Evolutionary conservation across 2,888 invertebrate species (phyloP), one percentile per base, ranked within the genome.

Genomic region (Epirrhoe tristata): DNA sequence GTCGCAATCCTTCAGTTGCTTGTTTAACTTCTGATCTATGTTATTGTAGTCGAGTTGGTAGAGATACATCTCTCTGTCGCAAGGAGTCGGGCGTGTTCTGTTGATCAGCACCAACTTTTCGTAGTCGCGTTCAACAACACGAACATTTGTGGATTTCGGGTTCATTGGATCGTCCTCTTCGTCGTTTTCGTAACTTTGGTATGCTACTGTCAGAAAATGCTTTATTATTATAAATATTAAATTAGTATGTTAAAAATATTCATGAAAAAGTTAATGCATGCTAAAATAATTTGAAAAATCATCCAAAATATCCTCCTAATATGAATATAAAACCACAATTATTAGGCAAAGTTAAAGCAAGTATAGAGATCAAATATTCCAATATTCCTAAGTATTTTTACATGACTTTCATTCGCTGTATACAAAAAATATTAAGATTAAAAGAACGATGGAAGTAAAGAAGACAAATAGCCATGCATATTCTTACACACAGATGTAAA

Each of bases 21-120:
- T 88, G 87, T 85, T 94, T 78, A 92, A 85, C 83, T 89, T 95
- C 81, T 85, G 94, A 78, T 90, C 93, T 82, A 88, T 87, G 66
- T 88, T 91, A 66, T 80, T 90, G 71, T 90, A 91, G 14, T 93
- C 90, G 31, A 95, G 80, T 79, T 94, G 91, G 81, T 95, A 95
- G 1, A 95, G 84, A 55, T 86, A 92, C 81, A 95, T 94, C 84
- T 97, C 96, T 83, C 97, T 95, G 85, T 98, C 98, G 84, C 98
- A 98, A 5, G 98, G 96, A 63, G 97, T 96, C 0, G 97, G 97
- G 53, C 96, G 94, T 0, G 98, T 98, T 80, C 97, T 94, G 74
- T 96, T 96, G 77, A 97, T 95, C 58, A 95, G 90, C 1, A 96
- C 94, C 7, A 94, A 88, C 70, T 95, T 94, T 74, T 96, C 95